These are phyloP conservation scores for Urocyon cinereoargenteus DNA, from an alignment of 2,797 vertebrate species.

Conservation along the genomic window DNA sequence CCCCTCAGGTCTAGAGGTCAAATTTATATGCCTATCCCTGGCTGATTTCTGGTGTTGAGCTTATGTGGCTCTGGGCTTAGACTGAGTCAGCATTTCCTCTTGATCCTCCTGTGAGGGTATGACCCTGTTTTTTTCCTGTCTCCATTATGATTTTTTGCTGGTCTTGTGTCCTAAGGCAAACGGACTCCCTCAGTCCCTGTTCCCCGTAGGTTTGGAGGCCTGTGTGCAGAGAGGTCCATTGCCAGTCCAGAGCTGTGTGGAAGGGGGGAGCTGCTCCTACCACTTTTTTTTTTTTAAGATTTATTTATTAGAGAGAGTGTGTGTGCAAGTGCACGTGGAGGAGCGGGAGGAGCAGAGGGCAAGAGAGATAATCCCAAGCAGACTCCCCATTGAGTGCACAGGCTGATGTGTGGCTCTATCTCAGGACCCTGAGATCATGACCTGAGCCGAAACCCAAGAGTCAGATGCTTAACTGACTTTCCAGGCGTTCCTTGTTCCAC, in stretches of 20 bases:
- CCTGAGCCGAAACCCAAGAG: background rate
- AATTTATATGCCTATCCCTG: background rate
- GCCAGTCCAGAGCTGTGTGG: background rate
- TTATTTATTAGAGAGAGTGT: too few relatives aligned
- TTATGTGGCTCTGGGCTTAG: rapidly evolving
- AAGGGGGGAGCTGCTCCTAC: background rate
- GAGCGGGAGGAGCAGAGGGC: too few relatives aligned
- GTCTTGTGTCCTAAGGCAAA: background rate
- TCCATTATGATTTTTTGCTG: background rate
- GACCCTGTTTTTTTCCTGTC: too few relatives aligned
- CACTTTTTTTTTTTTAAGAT: too few relatives aligned
- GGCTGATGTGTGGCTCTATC: background rate
- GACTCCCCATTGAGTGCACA: background rate
- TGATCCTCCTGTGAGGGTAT: background rate
- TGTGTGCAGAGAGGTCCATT: background rate
- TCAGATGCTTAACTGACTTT: background rate
- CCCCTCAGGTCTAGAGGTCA: background rate
- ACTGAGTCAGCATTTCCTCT: background rate
- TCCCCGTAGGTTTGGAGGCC: rapidly evolving
- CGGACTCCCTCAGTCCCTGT: background rate
- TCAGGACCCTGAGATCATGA: background rate
- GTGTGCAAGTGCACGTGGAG: too few relatives aligned
- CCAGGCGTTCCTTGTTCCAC: background rate
- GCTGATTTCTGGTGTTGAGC: background rate
- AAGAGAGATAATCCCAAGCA: background rate